Conservation (phyloP, 2,113 vertebrate species). For the Trichomycterus rosablanca region DNA sequence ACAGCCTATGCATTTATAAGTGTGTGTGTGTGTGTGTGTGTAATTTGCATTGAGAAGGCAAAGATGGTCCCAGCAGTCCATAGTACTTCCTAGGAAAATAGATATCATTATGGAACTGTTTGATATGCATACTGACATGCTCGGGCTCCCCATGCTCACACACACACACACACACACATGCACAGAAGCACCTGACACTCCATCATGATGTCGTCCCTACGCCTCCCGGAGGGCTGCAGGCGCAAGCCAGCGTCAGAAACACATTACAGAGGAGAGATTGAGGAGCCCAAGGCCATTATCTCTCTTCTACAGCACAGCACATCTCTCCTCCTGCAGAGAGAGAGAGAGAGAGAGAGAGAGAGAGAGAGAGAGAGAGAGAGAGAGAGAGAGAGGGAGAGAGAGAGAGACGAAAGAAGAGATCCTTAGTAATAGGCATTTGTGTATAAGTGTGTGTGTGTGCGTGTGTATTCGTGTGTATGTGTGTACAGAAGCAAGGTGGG, state of each 20-base stretch:
- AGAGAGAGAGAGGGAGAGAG: slow-evolving; percentile 2
- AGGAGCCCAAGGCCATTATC: slow-evolving; percentile 72
- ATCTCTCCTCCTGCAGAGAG: background rate
- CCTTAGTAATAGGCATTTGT: too few relatives aligned
- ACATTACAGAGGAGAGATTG: slow-evolving; percentile 76
- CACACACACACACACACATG: slow-evolving; percentile 30
- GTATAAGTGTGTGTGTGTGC: slow-evolving; percentile 25
- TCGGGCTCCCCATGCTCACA: slow-evolving; percentile 45
- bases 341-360: slow-evolving; percentile 19
- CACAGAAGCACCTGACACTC: slow-evolving; percentile 73
- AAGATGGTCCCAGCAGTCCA: slow-evolving; percentile 45
- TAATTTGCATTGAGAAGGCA: slow-evolving; percentile 46
- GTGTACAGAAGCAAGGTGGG: slow-evolving; percentile 3
- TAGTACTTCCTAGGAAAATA: slow-evolving; percentile 45
- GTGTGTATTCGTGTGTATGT: slow-evolving; percentile 23
- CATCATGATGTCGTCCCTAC: slow-evolving; percentile 70
- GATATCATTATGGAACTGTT: slow-evolving; percentile 68
- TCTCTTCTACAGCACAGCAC: slow-evolving; percentile 42
- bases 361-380: slow-evolving; percentile 10
- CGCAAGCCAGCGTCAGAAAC: slow-evolving; percentile 58
- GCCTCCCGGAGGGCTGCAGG: slow-evolving; percentile 54
- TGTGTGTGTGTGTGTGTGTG: slow-evolving; percentile 31
- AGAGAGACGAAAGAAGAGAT: slow-evolving; percentile 29
- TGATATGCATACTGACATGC: slow-evolving; percentile 68
- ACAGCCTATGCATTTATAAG: slow-evolving; percentile 20